Evolutionary conservation across 2,797 vertebrate genomes (phyloP).

Genomic region (Gobio occitaniae): DNA sequence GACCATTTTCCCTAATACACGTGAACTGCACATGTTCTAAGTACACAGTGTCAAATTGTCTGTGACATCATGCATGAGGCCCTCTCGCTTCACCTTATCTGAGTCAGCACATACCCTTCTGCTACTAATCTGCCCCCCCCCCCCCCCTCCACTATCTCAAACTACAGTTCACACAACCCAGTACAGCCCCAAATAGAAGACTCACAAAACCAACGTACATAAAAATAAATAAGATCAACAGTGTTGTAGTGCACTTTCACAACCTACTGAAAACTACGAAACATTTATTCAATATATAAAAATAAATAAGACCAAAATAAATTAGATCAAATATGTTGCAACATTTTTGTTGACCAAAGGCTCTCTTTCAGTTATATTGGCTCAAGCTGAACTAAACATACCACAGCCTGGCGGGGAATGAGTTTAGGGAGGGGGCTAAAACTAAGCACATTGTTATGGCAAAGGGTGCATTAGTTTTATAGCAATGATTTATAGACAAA

Average conservation of each 20-base stretch:
- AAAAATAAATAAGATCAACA: not conserved
- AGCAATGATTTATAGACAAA: not conserved
- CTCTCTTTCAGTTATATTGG: not conserved
- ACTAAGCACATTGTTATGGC: not conserved
- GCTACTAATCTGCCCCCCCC: slow-evolving; percentile 11
- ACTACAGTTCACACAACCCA: slow-evolving; percentile 22
- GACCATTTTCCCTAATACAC: not conserved
- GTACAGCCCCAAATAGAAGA: not conserved
- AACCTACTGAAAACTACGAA: not conserved
- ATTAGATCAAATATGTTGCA: not conserved
- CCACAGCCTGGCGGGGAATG: not conserved
- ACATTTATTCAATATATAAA: not conserved
- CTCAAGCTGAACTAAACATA: not conserved
- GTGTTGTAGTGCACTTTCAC: not conserved
- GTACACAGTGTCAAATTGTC: slow-evolving; percentile 6
- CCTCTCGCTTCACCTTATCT: slow-evolving; percentile 9
- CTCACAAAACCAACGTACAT: not conserved
- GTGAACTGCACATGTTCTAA: slow-evolving; percentile 14
- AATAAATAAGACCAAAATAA: not conserved
- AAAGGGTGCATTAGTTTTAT: not conserved
- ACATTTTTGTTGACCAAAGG: not conserved
- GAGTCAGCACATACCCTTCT: slow-evolving; percentile 34
- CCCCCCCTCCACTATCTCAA: not conserved
- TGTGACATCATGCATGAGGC: slow-evolving; percentile 26
- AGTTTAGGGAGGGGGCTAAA: not conserved